These are phyloP conservation scores for Nibea albiflora DNA, from an alignment of 2,113 vertebrate genomes.

Conservation along the genomic window DNA sequence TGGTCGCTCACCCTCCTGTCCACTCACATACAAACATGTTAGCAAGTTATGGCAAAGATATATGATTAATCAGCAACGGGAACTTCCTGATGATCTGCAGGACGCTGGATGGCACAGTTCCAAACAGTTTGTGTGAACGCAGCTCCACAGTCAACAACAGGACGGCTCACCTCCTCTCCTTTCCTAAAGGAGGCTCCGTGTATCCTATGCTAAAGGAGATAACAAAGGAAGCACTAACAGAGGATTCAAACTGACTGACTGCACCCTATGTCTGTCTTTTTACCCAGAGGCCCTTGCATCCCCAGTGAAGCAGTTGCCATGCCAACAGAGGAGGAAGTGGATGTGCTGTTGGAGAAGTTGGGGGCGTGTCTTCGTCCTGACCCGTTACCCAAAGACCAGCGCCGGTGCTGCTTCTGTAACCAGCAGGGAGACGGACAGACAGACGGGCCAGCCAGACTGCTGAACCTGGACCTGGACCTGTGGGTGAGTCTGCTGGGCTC, in stretches of 20 bases:
- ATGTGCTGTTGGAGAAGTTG: conserved; percentile 88
- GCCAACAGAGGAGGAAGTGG: conserved; percentile 91
- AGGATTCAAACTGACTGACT: too few species aligned
- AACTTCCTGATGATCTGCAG: too few species aligned
- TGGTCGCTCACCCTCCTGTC: too few species aligned
- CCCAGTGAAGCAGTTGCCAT: conserved; percentile 56
- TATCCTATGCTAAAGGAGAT: too few species aligned
- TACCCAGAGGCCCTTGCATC: conserved; percentile 55
- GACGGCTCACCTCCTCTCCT: too few species aligned
- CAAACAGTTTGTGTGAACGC: too few species aligned
- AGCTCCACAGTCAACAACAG: too few species aligned
- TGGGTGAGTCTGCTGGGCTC: conserved; percentile 86
- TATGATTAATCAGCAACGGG: background rate
- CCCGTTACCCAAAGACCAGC: conserved; percentile 89
- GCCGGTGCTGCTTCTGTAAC: conserved; percentile 96
- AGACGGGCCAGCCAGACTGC: conserved; percentile 93
- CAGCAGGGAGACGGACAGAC: conserved; percentile 92
- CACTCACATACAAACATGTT: too few species aligned
- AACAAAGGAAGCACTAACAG: too few species aligned
- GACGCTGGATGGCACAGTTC: too few species aligned
- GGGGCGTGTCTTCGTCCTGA: conserved; percentile 92
- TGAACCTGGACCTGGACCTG: conserved; percentile 93
- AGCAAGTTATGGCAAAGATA: too few species aligned
- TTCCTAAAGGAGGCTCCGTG: too few species aligned
- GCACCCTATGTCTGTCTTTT: conserved; percentile 42